These are phyloP conservation scores for Pelodytes ibericus DNA, from an alignment of 2,797 vertebrate genomes.

Conservation along the genomic window DNA sequence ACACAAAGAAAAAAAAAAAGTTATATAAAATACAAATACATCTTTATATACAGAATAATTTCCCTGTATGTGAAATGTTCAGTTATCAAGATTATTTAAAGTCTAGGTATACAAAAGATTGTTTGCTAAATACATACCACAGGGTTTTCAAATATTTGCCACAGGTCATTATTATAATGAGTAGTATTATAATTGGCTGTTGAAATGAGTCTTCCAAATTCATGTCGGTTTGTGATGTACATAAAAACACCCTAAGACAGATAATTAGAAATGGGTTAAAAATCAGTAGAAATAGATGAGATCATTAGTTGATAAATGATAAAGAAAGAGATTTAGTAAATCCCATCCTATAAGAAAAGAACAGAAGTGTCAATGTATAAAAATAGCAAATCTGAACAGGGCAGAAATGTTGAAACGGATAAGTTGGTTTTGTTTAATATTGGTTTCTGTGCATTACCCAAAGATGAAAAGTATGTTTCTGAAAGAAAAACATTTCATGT, in stretches of 20 bases:
- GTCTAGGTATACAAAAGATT: background rate
- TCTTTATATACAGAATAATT: too few relatives aligned
- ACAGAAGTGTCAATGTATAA: background rate
- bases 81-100: background rate
- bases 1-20: too few relatives aligned
- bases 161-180: slow-evolving; percentile 94
- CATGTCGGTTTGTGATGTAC: slow-evolving; percentile 95
- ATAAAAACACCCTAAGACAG: slow-evolving; percentile 91
- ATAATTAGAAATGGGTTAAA: slow-evolving; percentile 31
- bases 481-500: slow-evolving; percentile 15
- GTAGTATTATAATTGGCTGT: slow-evolving; percentile 95
- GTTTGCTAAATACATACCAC: slow-evolving; percentile 79
- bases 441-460: background rate
- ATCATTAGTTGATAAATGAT: too few relatives aligned
- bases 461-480: background rate
- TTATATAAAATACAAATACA: too few relatives aligned
- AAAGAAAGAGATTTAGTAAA: background rate
- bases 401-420: background rate
- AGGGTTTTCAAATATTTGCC: slow-evolving; percentile 98
- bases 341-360: slow-evolving; percentile 1
- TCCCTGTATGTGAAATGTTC: too few relatives aligned
- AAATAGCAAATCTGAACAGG: too few relatives aligned
- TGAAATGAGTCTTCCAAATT: slow-evolving; percentile 95
- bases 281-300: too few relatives aligned
- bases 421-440: background rate